Evolutionary conservation across 2,888 invertebrate genomes (phyloP).

Genomic region (Nephrotoma guestfalica): DNA sequence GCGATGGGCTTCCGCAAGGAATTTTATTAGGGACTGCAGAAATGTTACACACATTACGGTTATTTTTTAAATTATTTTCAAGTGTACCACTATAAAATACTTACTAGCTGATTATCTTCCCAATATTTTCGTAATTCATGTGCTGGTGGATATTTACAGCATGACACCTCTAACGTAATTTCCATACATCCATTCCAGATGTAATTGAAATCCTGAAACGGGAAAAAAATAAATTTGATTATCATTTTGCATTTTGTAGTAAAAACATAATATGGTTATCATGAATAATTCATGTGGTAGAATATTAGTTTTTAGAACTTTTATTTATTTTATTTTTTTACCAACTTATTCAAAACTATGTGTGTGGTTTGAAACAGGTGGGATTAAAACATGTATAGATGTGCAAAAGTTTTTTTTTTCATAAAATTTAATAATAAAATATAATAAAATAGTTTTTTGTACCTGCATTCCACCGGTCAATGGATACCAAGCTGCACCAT

Average conservation of each 20-base stretch:
- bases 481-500: conserved; percentile 90
- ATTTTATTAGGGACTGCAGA: conserved; percentile 63
- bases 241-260: not conserved
- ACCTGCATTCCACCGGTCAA: conserved; percentile 47
- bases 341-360: not conserved
- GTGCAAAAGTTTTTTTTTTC: not conserved
- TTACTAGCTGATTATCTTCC: conserved; percentile 74
- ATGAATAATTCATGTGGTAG: not conserved
- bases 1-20: conserved; percentile 71
- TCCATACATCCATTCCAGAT: conserved; percentile 90
- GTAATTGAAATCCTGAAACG: conserved; percentile 92
- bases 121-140: conserved; percentile 69
- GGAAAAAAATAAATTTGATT: not conserved
- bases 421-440: conserved; percentile 4
- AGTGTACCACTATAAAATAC: conserved; percentile 12
- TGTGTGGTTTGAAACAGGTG: not conserved
- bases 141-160: conserved; percentile 83
- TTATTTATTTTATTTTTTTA: not conserved
- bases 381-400: not conserved
- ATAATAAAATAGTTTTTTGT: not conserved
- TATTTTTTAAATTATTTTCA: not conserved
- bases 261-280: not conserved
- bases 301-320: not conserved
- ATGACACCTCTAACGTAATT: conserved; percentile 84
- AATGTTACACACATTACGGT: not conserved